Evolutionary conservation across 2,888 invertebrate genomes (phyloP), one percentile per base, ranked within the genome.

Genomic region (Bedellia somnulentella): DNA sequence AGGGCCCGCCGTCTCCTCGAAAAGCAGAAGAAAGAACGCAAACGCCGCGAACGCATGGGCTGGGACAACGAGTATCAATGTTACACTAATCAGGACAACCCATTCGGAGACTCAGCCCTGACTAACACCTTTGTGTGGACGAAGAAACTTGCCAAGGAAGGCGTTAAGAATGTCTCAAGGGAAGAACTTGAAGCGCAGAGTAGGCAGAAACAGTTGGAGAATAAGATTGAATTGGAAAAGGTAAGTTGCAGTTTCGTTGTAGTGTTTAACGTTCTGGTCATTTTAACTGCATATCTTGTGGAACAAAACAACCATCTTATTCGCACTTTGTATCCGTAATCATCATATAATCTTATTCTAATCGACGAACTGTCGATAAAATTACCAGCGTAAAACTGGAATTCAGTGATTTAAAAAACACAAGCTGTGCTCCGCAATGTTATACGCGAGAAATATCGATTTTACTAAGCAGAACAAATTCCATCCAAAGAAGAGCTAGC

Each of bases 11-110:
- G 18, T 5, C 9, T 18, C 5, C 5, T 18, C 5, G 18, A 18
- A 9, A 18, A 18, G 9, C n/a, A n/a, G 53, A 87, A 85, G 0
- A 97, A 97, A 49, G 94, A 95, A 57, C 79, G 89, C 2, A 85
- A 84, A 36, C 71, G 93, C 1, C 89, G 94, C 32, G 90, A 93
- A 56, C 79, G 92, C 40, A 95, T 96, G 94, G 96, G 96, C 4
- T 96, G 95, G 96, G 96, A 96, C 58, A 92, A 89, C 39, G 96
- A 97, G 58, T 95, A 95, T 55, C 82, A 95, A 36, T 93, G 94
- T 50, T 99, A 98, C 52, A 97, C 98, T 1, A 96, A 99, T 60
- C 89, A 91, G 30, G 97, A 99, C 61, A 99, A 99, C 70, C 99
- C 99, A 0, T 99, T 98, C 60, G 98, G 98, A 0, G 99, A 99